Percentiles rank a stretch among this genome's conserved stretches.
phyloP scores from a whole-genome alignment of 2,888 invertebrate genomes.

The Philonicus albiceps region DNA sequence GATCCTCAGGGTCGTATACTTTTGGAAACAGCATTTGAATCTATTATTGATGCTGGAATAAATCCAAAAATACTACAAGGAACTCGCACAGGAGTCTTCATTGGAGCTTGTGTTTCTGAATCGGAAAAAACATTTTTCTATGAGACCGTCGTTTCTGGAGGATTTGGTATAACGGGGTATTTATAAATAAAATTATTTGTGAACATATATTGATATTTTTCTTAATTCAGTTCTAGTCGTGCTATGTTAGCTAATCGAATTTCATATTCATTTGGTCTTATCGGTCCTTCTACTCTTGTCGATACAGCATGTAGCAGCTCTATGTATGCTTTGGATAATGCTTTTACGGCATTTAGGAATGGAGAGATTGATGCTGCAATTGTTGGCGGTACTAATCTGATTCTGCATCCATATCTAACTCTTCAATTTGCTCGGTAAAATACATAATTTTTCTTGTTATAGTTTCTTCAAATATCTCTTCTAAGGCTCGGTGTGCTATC shows the following conservation, averaged over 20 bases:
- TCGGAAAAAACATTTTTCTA: constrained; percentile 76
- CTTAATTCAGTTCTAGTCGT: constrained; percentile 74
- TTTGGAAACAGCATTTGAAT: constrained; percentile 80
- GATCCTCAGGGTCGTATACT: constrained; percentile 81
- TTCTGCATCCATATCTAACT: constrained; percentile 86
- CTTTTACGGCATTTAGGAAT: constrained; percentile 76
- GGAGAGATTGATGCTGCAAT: constrained; percentile 89
- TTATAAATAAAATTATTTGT: background rate
- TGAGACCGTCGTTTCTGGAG: constrained; percentile 69
- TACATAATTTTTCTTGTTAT: background rate
- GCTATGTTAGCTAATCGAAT: constrained; percentile 93
- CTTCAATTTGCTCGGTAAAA: constrained; percentile 80
- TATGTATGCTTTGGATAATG: constrained; percentile 84
- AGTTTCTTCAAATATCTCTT: background rate
- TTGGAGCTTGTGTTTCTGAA: constrained; percentile 77
- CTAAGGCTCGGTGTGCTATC: constrained; percentile 75
- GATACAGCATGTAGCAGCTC: constrained; percentile 96
- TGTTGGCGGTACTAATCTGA: constrained; percentile 86
- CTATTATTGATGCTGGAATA: constrained; percentile 76
- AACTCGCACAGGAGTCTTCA: constrained; percentile 75
- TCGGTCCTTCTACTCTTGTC: constrained; percentile 86
- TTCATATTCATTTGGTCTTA: constrained; percentile 86
- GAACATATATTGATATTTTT: background rate
- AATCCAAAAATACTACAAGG: constrained; percentile 74
- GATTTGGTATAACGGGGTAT: constrained; percentile 63